Evolutionary conservation across 2,888 invertebrate species (phyloP), one percentile per base, ranked within the genome.

Genomic region (Luffia ferchaultella): DNA sequence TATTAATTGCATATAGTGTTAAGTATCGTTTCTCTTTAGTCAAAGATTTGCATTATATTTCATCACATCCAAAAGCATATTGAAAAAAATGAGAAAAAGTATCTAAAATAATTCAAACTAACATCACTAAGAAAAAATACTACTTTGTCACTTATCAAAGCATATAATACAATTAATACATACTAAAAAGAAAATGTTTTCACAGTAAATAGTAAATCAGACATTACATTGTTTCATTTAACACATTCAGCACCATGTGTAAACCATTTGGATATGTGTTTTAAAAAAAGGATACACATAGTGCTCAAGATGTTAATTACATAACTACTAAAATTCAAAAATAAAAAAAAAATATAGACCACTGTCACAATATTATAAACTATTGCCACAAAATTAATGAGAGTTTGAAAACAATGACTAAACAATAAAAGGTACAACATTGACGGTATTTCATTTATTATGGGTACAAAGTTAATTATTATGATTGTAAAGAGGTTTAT

Each of bases 381-480:
- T 40, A 49, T 47, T 47, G 49, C 47, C 52, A 52, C 50, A 52
- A 52, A 47, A 18, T n/a, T 18, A 48, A 40, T 42, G 18, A 18
- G 41, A 50, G 42, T 45, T 45, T 18, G 7, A 2, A 18, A 19
- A 43, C 43, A 43, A 16, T 16, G 16, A 43, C 2, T 18, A 45
- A 20, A 18, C 40, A 41, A 16, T 16, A 45, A 20, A 41, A n/a
- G 19, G n/a, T 12, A 20, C n/a, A 42, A 17, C 50, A 50, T 50
- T 45, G 51, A 30, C 30, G 12, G 30, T 30, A n/a, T 30, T 30
- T 30, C 62, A 60, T 64, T 68, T 73, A 72, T 73, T 74, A 75
- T 72, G 70, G 70, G 64, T 64, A 70, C 65, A 65, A 57, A 64
- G 67, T 55, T 76, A n/a, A n/a, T n/a, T 77, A 79, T 78, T 78